Evolutionary conservation across 2,888 invertebrate genomes (phyloP).

Genomic region (Copidosoma aretas): DNA sequence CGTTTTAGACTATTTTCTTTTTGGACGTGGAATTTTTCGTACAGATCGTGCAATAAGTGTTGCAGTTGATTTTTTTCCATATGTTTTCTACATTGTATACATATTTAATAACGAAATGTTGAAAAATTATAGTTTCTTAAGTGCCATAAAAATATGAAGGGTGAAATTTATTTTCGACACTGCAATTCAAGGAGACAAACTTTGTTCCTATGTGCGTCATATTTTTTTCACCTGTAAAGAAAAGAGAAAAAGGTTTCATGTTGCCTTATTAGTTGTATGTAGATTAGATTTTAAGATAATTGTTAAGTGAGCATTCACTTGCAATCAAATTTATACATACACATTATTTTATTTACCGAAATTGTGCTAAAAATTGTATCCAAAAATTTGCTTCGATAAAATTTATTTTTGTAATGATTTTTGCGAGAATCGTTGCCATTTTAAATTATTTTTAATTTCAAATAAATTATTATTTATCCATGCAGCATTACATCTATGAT

Average conservation of each 20-base stretch:
- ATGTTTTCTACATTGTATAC: constrained; percentile 5
- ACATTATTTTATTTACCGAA: constrained; percentile 13
- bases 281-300: constrained; percentile 26
- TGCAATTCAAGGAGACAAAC: constrained; percentile 18
- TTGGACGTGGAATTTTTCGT: constrained; percentile 20
- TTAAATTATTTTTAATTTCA: constrained; percentile 28
- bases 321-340: constrained; percentile 14
- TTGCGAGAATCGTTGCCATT: constrained; percentile 23
- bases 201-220: constrained; percentile 32
- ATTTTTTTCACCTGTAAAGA: constrained; percentile 17
- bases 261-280: constrained; percentile 35
- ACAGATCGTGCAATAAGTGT: constrained; percentile 33
- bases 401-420: constrained; percentile 17
- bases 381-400: background rate
- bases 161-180: constrained; percentile 20
- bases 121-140: constrained; percentile 36
- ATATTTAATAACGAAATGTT: constrained; percentile 22
- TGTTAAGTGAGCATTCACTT: constrained; percentile 31
- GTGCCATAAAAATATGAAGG: constrained; percentile 38
- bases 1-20: constrained; percentile 9
- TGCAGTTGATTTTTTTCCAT: constrained; percentile 16
- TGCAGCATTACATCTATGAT: constrained; percentile 28
- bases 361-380: constrained; percentile 1
- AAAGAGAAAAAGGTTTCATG: constrained; percentile 24
- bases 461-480: constrained; percentile 40